These are phyloP conservation scores for Chloebia gouldiae DNA, from an alignment of 2,113 vertebrate species.

Conservation along the genomic window DNA sequence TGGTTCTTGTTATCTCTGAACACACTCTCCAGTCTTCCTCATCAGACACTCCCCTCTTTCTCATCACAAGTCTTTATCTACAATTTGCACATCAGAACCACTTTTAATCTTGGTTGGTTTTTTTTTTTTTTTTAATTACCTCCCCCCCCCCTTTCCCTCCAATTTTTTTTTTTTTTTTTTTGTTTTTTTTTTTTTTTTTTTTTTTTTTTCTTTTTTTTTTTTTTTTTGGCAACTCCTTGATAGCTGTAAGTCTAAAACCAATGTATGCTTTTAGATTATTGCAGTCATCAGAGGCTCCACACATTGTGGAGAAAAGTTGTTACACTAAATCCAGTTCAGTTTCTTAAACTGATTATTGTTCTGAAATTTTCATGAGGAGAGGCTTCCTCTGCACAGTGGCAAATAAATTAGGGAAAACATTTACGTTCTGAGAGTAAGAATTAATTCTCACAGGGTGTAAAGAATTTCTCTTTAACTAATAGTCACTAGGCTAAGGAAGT, in stretches of 20 bases:
- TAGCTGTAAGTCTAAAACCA: background rate
- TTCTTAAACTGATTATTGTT: background rate
- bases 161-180: background rate
- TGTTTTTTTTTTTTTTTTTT: background rate
- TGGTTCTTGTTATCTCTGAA: slow-evolving; percentile 63
- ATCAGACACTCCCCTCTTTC: slow-evolving; percentile 27
- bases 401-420: background rate
- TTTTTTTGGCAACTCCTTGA: fast-evolving
- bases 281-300: background rate
- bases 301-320: background rate
- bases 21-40: slow-evolving; percentile 18
- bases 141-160: background rate
- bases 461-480: slow-evolving; percentile 17
- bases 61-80: slow-evolving; percentile 57
- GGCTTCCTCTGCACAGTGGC: background rate
- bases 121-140: background rate
- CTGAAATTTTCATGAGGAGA: slow-evolving; percentile 1
- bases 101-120: background rate
- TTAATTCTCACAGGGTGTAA: background rate
- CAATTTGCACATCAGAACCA: slow-evolving; percentile 35
- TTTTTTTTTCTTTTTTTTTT: background rate
- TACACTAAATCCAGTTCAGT: background rate
- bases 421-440: background rate
- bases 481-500: background rate
- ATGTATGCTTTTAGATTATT: background rate